Conservation (phyloP, 2,113 vertebrate genomes). For the Callospermophilus lateralis region DNA sequence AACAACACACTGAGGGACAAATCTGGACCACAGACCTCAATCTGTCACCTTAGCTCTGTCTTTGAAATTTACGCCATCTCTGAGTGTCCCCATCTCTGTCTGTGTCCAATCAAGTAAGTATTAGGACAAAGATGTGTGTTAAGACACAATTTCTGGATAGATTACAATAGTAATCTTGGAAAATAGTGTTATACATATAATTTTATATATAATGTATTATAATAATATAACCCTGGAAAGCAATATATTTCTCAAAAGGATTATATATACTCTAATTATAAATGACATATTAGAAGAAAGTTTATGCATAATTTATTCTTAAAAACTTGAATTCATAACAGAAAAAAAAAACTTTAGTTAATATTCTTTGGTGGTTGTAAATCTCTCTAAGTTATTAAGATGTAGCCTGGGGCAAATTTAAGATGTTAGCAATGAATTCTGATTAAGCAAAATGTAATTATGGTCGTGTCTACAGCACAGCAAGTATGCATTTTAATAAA, state of each 20-base stretch:
- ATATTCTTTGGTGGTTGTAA: background rate
- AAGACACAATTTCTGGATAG: background rate
- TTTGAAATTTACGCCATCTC: background rate
- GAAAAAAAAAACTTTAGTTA: slow-evolving; percentile 49
- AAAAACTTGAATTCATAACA: slow-evolving; percentile 32
- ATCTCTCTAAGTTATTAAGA: slow-evolving; percentile 11
- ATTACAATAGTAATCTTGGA: background rate
- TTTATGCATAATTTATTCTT: slow-evolving; percentile 31
- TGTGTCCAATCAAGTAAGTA: background rate
- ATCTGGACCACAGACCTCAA: background rate
- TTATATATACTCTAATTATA: background rate
- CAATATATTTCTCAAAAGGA: slow-evolving; percentile 7
- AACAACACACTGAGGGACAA: background rate
- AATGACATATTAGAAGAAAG: background rate
- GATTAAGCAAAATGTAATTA: slow-evolving; percentile 43
- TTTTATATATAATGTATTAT: background rate
- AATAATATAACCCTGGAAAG: background rate
- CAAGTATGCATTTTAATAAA: background rate
- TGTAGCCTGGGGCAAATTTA: slow-evolving; percentile 15
- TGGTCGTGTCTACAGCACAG: background rate
- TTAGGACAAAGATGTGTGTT: background rate
- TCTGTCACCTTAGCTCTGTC: background rate
- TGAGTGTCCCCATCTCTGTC: background rate
- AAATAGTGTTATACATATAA: background rate
- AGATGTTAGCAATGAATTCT: background rate